Evolutionary conservation across 2,113 vertebrate genomes (phyloP), one percentile per base, ranked within the genome.

Genomic region (Archilochus colubris): DNA sequence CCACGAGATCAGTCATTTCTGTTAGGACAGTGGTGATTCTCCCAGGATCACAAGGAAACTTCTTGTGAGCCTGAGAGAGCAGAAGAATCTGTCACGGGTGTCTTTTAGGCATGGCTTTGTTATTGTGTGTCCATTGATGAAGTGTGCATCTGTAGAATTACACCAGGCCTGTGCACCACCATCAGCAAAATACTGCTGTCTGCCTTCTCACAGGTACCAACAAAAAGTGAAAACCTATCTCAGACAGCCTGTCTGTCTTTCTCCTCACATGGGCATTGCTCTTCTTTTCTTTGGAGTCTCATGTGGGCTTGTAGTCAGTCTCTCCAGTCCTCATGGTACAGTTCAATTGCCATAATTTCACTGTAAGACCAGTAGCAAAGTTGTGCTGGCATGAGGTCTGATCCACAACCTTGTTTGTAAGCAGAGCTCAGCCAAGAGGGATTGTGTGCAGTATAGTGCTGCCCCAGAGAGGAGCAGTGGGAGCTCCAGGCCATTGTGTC

Each of bases 1-100:
- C 43, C 46, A 5, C 46, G 68, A 59, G 72, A 86, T 80, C 78
- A 30, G 24, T 76, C 94, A 73, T 75, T 94, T 83, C 40, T 89
- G 27, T 62, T 51, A 63, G 44, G 27, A 57, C 36, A 53, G 11
- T 21, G 70, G 72, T 63, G 36, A 82, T 92, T 91, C 86, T 82
- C 9, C 13, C n/a, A 54, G 38, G 25, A 91, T 78, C 63, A 82
- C 54, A 48, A 82, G 44, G 72, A 25, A 93, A 91, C 62, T 63
- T 82, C 28, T 75, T 79, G 64, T 59, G 55, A 93, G 59, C 59
- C 68, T 64, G 50, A 61, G 59, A 30, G 21, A 86, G 46, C 13
- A 62, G n/a, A 73, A n/a, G 59, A 78, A 15, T 24, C 16, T 86
- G 27, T 58, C 57, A 43, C 0, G 3, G 40, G 48, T 0, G 0